A percentile compares a stretch with the other conserved stretches of the same genome.
These are phyloP conservation scores for Tetragonisca angustula DNA, from an alignment of 2,888 invertebrate species.

Conservation along the genomic window DNA sequence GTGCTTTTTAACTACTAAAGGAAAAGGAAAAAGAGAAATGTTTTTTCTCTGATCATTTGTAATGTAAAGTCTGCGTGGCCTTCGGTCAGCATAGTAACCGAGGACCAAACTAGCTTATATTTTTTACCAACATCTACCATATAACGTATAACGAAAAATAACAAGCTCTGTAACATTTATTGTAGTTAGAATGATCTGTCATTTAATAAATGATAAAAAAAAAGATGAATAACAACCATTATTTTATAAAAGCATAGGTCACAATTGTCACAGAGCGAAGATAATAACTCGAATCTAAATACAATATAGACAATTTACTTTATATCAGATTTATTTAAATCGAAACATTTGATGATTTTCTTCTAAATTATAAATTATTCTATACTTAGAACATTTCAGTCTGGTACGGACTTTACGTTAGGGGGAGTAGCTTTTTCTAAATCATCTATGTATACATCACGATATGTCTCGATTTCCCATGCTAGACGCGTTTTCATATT, in stretches of 20 bases:
- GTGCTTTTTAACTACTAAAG: conserved; percentile 50
- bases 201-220: conserved; percentile 62
- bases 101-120: conserved; percentile 79
- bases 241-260: neutral
- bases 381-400: neutral
- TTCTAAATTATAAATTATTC: conserved; percentile 11
- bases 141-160: conserved; percentile 59
- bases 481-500: conserved; percentile 92
- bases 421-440: conserved; percentile 90
- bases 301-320: neutral
- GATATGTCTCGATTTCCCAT: conserved; percentile 91
- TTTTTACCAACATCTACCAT: conserved; percentile 71
- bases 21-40: conserved; percentile 21
- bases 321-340: conserved; percentile 25
- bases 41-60: conserved; percentile 52
- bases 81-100: conserved; percentile 77
- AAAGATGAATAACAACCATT: conserved; percentile 15
- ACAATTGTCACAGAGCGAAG: too few species aligned
- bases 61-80: conserved; percentile 75
- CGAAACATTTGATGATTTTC: conserved; percentile 8
- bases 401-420: conserved; percentile 86
- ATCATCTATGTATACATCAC: conserved; percentile 89
- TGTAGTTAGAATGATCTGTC: conserved; percentile 59
- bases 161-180: conserved; percentile 63
- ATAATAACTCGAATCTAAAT: neutral